Conservation (phyloP, 2,113 vertebrate genomes). For the Arenaria interpres region DNA sequence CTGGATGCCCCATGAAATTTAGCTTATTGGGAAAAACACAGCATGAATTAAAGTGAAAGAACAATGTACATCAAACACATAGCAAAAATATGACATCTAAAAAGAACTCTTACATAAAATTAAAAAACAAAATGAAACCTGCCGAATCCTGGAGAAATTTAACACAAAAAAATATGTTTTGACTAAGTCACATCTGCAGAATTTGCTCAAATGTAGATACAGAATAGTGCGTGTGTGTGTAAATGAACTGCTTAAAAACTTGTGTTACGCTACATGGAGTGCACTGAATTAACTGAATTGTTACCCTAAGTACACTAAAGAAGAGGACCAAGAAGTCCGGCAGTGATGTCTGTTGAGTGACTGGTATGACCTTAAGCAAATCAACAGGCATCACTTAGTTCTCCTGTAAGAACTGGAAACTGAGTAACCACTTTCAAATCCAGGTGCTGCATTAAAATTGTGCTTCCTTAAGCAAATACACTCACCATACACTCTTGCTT, state of each 20-base stretch:
- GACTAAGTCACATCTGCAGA: neutral
- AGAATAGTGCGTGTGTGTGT: neutral
- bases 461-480: neutral
- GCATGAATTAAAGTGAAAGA: slow-evolving; percentile 55
- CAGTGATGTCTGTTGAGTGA: neutral
- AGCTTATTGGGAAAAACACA: slow-evolving; percentile 62
- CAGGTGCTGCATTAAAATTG: neutral
- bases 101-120: neutral
- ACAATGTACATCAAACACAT: slow-evolving; percentile 19
- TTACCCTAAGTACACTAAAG: neutral
- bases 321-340: neutral
- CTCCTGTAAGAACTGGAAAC: neutral
- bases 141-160: neutral
- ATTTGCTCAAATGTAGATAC: neutral
- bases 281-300: neutral
- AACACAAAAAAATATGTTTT: slow-evolving; percentile 13
- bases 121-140: neutral
- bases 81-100: slow-evolving; percentile 43
- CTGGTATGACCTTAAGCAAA: neutral
- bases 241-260: neutral
- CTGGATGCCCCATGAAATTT: slow-evolving; percentile 65
- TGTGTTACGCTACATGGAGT: neutral
- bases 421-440: neutral
- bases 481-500: neutral
- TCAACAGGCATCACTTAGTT: neutral